Evolutionary conservation across 1,140 invertebrate species (phyloP), one percentile per base, ranked within the genome.

Genomic region (Mya arenaria): DNA sequence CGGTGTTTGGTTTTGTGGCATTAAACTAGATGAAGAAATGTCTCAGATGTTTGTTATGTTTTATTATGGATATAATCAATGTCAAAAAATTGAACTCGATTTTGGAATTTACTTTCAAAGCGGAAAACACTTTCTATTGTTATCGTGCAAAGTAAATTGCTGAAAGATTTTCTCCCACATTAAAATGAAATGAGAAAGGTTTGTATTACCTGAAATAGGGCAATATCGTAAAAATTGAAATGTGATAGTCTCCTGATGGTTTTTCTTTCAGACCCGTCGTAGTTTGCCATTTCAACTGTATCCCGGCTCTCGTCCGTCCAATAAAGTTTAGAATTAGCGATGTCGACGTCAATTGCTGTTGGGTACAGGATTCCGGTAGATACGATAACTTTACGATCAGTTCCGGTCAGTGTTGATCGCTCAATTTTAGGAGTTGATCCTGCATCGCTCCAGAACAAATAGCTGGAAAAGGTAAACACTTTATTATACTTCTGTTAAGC

Each of bases 371-470:
- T 30, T 1, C 65, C 65, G 6, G 62, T 52, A 36, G 75, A 56
- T 10, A 79, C 48, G 13, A 79, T 66, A 17, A 63, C 28, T 39
- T 68, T 36, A 15, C 63, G 13, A 23, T 56, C 52, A 30, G 6
- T 58, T 13, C 75, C 75, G 1, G 30, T 25, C 13, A 79, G 36
- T 19, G 48, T 32, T 19, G 75, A 63, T 15, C 63, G 44, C n/a
- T 68, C 75, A 58, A 79, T 79, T 34, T 79, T 79, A 2, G 25
- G 17, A 10, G 30, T 30, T 4, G 30, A 39, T 19, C 75, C 75
- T 39, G 58, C 37, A 30, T 79, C 75, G 30, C 63, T 69, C 75
- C 62, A 79, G 36, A 79, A 79, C 19, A 79, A 55, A n/a, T 68
- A 58, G 15, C 75, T 79, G 34, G 17, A 55, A 56, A n/a, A n/a